Evolutionary conservation across 1,140 invertebrate genomes (phyloP).

Genomic region (Tribolium castaneum): DNA sequence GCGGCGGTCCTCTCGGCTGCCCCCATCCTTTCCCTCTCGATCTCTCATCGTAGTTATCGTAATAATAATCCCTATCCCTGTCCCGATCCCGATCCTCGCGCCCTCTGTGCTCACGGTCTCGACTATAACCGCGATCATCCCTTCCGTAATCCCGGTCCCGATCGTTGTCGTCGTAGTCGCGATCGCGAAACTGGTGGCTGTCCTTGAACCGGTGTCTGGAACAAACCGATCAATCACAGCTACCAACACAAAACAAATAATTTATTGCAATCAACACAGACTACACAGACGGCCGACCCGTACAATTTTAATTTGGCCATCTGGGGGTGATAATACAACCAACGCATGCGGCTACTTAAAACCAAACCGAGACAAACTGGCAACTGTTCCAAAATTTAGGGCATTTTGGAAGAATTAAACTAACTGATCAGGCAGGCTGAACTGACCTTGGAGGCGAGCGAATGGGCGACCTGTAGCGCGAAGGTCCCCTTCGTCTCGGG

Average conservation of each 20-base stretch:
- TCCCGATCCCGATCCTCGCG: neutral
- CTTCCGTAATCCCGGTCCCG: constrained; percentile 21
- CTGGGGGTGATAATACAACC: neutral
- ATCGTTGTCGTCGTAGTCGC: constrained; percentile 45
- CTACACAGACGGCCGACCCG: no score
- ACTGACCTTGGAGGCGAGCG: constrained; percentile 67
- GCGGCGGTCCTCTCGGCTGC: neutral
- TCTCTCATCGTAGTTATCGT: constrained; percentile 46
- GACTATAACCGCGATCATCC: constrained; percentile 40
- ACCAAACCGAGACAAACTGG: neutral
- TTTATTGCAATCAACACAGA: neutral
- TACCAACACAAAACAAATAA: neutral
- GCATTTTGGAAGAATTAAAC: no score
- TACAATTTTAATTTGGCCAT: no score
- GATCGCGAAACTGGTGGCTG: constrained; percentile 35
- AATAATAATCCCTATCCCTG: constrained; percentile 43
- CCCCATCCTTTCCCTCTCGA: constrained; percentile 36
- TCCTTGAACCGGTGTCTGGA: constrained; percentile 53
- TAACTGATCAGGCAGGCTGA: neutral
- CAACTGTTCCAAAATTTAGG: no score
- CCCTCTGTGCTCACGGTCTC: constrained; percentile 31
- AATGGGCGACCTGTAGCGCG: constrained; percentile 66
- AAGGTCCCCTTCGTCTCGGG: constrained; percentile 55
- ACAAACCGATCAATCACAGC: neutral
- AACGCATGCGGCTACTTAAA: constrained; percentile 3